These are phyloP conservation scores for Chauna torquata DNA, from an alignment of 2,113 vertebrate genomes.

Conservation along the genomic window DNA sequence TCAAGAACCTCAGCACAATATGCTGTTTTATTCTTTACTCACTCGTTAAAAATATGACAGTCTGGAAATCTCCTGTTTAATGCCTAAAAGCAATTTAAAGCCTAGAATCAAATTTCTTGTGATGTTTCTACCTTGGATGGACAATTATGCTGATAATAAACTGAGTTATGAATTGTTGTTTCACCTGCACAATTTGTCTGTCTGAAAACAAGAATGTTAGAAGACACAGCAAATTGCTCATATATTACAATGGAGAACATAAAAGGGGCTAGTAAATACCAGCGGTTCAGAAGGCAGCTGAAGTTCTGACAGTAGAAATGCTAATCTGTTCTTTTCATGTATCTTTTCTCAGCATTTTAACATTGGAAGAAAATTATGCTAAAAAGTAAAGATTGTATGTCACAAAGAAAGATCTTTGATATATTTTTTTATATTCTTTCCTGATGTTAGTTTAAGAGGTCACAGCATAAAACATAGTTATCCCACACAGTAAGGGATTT, in stretches of 20 bases:
- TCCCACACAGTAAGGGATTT: conserved; percentile 7
- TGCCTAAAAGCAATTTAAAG: background rate
- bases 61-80: background rate
- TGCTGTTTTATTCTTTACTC: background rate
- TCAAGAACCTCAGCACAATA: background rate
- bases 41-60: background rate
- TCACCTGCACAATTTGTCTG: background rate
- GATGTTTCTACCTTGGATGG: background rate
- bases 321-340: background rate
- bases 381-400: background rate
- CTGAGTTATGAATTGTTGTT: background rate
- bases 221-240: background rate
- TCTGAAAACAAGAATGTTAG: background rate
- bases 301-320: background rate
- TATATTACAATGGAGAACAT: background rate
- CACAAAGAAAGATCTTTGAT: background rate
- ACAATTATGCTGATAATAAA: conserved; percentile 12
- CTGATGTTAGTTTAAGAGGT: conserved; percentile 13
- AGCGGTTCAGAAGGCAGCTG: background rate
- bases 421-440: background rate
- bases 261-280: conserved; percentile 18
- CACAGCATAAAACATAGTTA: background rate
- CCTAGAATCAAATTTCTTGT: conserved; percentile 12
- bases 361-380: background rate
- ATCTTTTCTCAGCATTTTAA: background rate